Base-by-base conservation (phyloP, 1,140 invertebrate species). In the Drosophila arizonae region DNA sequence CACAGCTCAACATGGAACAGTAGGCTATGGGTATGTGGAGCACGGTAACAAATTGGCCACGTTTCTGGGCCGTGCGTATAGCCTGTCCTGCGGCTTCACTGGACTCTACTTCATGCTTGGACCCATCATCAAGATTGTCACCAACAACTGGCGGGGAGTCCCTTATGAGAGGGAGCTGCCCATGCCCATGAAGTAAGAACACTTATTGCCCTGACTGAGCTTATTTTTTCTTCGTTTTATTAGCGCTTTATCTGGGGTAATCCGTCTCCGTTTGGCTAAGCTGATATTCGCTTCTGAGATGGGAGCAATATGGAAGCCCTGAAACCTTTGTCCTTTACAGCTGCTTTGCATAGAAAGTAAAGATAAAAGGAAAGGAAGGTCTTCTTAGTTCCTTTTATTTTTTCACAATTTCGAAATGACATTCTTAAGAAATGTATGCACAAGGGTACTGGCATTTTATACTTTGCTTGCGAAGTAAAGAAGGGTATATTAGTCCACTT, bases 111-210 rank as follows among this genome's bases (percentile, higher is more conserved):
- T 91, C 17, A 79, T 90, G 73, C 39, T 91, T 48, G 69, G 60
- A 15, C 90, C 90, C 10, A 71, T 91, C 26, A 6, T 88, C 2
- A 78, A 78, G 55, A 78, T 81, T 24, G 55, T 77, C 10, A 48
- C 60, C 51, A 77, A 66, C 28, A 61, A 57, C 36, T 72, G 72
- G 58, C 46, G 33, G 0, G 60, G 66, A 6, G 68, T 69, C 3
- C 24, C 30, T 8, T 70, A 78, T 6, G 6, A 61, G 0, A 36
- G 72, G 11, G 90, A 90, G 21, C 45, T 90, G 28, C 90, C 90
- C 6, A 91, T 91, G 90, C 82, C 82, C 3, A 85, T 91, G 90
- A 90, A 81, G 90, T 91, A 30, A 65, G 72, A 33, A 39, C 13
- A 10, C 8, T 5, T 10, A 17, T 15, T 8, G 26, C 41, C 36